Conservation (phyloP, 1,140 invertebrate species). For the Tetramorium alpestre region DNA sequence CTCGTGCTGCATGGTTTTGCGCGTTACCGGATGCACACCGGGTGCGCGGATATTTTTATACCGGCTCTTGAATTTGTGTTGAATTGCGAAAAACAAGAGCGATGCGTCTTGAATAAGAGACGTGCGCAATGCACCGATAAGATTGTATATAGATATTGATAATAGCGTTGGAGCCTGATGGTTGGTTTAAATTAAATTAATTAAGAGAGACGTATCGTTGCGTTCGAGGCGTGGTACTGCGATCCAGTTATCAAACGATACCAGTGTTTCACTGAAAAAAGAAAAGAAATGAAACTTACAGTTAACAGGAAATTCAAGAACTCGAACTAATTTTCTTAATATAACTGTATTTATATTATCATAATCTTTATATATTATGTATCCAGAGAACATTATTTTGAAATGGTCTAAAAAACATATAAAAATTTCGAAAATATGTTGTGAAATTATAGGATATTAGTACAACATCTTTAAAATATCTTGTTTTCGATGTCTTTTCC, state of each 20-base stretch:
- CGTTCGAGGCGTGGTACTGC: too few relatives aligned
- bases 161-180: background rate
- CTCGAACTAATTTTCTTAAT: background rate
- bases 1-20: conserved; percentile 16
- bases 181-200: background rate
- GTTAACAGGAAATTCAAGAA: background rate
- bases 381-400: background rate
- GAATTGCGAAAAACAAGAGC: background rate
- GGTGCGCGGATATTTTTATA: conserved; percentile 9
- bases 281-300: background rate
- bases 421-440: too few relatives aligned
- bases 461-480: background rate
- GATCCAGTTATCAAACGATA: conserved; percentile 5
- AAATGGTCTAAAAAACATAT: background rate
- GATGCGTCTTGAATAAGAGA: background rate
- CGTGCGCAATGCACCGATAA: too few relatives aligned
- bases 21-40: conserved; percentile 22
- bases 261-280: background rate
- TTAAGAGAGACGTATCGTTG: background rate
- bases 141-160: background rate
- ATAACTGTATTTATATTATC: background rate
- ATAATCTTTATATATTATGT: background rate
- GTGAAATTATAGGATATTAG: too few relatives aligned
- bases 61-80: background rate
- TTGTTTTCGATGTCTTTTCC: too few relatives aligned